Conservation (phyloP, 2,113 vertebrate genomes). For the Cromileptes altivelis region DNA sequence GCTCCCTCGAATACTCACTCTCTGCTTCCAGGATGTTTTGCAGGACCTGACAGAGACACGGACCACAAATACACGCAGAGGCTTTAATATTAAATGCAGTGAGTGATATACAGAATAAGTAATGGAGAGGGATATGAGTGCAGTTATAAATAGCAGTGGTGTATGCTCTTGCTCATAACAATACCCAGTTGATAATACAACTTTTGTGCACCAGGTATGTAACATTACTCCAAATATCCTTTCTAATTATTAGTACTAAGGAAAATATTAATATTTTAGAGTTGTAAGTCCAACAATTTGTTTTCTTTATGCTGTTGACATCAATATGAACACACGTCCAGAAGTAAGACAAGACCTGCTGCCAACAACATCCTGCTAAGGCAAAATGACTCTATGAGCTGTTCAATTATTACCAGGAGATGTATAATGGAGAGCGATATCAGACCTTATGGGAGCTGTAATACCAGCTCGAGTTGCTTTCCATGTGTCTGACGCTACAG, state of each 20-base stretch:
- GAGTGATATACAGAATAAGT: background rate
- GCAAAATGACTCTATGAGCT: background rate
- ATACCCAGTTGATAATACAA: background rate
- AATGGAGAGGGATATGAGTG: background rate
- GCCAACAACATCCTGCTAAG: background rate
- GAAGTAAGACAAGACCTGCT: background rate
- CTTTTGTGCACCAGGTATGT: background rate
- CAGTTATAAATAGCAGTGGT: background rate
- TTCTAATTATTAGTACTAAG: background rate
- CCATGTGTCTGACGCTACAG: background rate
- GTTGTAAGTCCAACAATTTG: too few species aligned
- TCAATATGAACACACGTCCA: too few species aligned
- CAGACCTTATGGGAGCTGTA: slow-evolving; percentile 7
- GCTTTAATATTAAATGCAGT: background rate
- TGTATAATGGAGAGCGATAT: background rate
- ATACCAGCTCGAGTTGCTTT: background rate
- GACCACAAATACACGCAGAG: slow-evolving; percentile 3
- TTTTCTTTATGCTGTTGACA: too few species aligned
- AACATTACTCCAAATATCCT: background rate
- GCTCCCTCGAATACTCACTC: slow-evolving; percentile 93
- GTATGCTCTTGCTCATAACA: background rate
- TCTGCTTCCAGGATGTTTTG: slow-evolving; percentile 98
- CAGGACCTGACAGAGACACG: slow-evolving; percentile 87
- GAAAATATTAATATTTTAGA: background rate
- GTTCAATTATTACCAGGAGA: background rate